Conservation (phyloP, 2,797 vertebrate species). For the Decapterus maruadsi region DNA sequence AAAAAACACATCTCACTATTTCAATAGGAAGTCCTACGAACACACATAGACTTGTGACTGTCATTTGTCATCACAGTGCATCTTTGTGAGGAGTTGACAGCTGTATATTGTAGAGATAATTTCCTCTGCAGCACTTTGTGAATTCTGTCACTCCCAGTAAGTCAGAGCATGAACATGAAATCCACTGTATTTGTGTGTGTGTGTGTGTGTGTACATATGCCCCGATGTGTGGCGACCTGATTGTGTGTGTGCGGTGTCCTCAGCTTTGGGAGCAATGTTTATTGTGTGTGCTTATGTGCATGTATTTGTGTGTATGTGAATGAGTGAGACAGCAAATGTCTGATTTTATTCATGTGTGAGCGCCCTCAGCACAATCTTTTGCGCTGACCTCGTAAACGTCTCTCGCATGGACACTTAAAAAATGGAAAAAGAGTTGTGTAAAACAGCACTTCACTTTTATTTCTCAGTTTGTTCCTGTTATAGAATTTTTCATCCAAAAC, state of each 20-base stretch:
- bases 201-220: not conserved
- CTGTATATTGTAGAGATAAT: constrained; percentile 31
- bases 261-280: constrained; percentile 15
- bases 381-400: constrained; percentile 53
- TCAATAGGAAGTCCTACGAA: not conserved
- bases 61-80: constrained; percentile 5
- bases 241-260: too few species aligned
- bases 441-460: not conserved
- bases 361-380: constrained; percentile 47
- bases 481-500: constrained; percentile 23
- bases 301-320: constrained; percentile 10
- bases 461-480: constrained; percentile 44
- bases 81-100: constrained; percentile 29
- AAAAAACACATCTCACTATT: not conserved
- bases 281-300: constrained; percentile 3
- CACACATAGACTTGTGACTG: not conserved
- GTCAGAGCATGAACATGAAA: constrained; percentile 24
- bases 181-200: not conserved
- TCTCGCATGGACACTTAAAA: constrained; percentile 60
- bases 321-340: constrained; percentile 41
- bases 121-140: constrained; percentile 41
- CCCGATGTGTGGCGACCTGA: too few species aligned
- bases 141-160: constrained; percentile 43
- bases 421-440: constrained; percentile 1
- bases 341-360: constrained; percentile 49